phyloP scores from a whole-genome alignment of 2,797 vertebrate species.

The Sphenodon punctatus region DNA sequence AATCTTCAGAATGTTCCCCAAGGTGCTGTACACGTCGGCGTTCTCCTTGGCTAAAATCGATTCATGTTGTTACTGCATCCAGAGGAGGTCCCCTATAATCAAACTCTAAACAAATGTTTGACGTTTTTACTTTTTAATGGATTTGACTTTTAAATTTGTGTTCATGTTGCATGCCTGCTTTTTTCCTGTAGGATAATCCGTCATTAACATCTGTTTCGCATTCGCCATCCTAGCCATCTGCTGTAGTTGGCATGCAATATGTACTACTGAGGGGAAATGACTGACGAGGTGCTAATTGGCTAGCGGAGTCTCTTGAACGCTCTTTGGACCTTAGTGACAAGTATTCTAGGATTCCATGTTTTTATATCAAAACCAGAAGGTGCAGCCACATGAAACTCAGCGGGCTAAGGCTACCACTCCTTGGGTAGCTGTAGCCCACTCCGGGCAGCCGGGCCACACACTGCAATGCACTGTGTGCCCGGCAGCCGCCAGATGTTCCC shows the following conservation, averaged over 20 bases:
- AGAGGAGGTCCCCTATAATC: neutral
- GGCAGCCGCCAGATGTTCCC: too few species aligned
- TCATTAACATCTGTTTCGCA: too few species aligned
- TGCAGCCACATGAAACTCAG: too few species aligned
- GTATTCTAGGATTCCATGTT: neutral
- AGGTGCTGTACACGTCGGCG: constrained; percentile 73
- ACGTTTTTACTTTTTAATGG: neutral
- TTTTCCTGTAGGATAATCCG: neutral
- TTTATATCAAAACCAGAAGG: too few species aligned
- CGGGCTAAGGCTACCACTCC: too few species aligned
- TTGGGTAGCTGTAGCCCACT: too few species aligned
- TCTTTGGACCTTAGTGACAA: neutral
- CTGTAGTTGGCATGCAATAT: neutral
- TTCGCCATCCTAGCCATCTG: too few species aligned
- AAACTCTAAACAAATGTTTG: neutral
- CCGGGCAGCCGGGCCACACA: too few species aligned
- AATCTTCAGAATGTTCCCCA: constrained; percentile 96
- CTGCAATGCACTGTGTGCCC: too few species aligned
- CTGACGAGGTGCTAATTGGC: neutral
- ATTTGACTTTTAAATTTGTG: neutral
- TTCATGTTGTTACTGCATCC: neutral
- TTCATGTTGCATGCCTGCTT: neutral
- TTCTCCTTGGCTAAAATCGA: neutral
- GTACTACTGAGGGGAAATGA: neutral
- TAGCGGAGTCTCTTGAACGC: neutral